Evolutionary conservation across 2,888 invertebrate species (phyloP), one percentile per base, ranked within the genome.

Genomic region (Metalampra italica): DNA sequence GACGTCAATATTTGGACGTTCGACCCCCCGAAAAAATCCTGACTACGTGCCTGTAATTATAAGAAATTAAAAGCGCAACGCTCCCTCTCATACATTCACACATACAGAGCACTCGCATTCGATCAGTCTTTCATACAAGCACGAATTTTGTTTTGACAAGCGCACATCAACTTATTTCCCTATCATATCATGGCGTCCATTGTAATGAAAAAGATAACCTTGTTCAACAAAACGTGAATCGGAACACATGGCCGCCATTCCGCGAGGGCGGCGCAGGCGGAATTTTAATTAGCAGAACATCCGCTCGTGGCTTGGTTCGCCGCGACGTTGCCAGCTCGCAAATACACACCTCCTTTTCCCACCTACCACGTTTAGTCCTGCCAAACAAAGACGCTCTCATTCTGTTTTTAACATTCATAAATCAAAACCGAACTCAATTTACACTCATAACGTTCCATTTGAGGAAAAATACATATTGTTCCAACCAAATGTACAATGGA

Each of bases 241-340:
- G 84, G 81, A 82, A 86, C 88, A 88, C 88, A 88, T 88, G 88
- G 88, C 88, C 81, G 82, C 87, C 86, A 88, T 87, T 87, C 87
- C 86, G 88, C 86, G 88, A 88, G 88, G 88, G 88, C 84, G 88
- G 86, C 85, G 79, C 87, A 86, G 88, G 87, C 89, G 87, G 89
- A 89, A 89, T 89, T 88, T 89, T 89, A 89, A 89, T 89, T 89
- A 89, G 86, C 86, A 87, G 89, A 88, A 89, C 87, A 89, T 89
- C 89, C 89, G 89, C 86, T 88, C 87, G 80, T 83, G 81, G 82
- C 81, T 83, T 68, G 75, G 70, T 73, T 67, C 68, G 73, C 78
- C 74, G 85, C 87, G 82, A 69, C 71, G 88, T 86, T 88, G 88
- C 86, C 88, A 81, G 75, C 74, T 79, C 68, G 71, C 55, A 58